Evolutionary conservation across 2,888 invertebrate genomes (phyloP).

Genomic region (Rhamnusium bicolor): DNA sequence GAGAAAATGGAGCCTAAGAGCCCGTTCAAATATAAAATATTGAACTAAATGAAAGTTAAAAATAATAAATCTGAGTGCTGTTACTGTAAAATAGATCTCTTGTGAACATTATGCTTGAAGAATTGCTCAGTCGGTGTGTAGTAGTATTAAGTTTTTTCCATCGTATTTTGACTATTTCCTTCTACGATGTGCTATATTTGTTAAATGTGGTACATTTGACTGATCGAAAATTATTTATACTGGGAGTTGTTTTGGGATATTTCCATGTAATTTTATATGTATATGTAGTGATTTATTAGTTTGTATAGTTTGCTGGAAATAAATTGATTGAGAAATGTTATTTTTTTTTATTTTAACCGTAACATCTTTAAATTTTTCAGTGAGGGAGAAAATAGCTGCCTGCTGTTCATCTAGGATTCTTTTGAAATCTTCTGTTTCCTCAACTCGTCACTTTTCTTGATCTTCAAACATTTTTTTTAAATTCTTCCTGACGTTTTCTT

Average conservation of each 20-base stretch:
- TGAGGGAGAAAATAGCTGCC: too few species aligned
- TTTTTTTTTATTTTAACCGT: too few species aligned
- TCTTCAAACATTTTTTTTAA: too few species aligned
- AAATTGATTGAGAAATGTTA: constrained; percentile 13
- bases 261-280: constrained; percentile 28
- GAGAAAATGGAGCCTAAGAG: too few species aligned
- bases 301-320: constrained; percentile 34
- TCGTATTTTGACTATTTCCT: constrained; percentile 4
- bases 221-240: constrained; percentile 29
- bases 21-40: too few species aligned
- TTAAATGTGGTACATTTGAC: constrained; percentile 24
- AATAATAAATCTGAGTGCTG: neutral
- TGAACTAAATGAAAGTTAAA: neutral
- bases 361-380: too few species aligned
- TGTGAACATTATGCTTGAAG: constrained; percentile 12
- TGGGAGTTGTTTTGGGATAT: constrained; percentile 10
- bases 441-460: too few species aligned
- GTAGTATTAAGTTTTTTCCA: neutral
- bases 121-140: constrained; percentile 29
- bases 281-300: constrained; percentile 22
- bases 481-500: too few species aligned
- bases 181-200: neutral
- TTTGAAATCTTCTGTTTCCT: too few species aligned
- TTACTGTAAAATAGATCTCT: constrained; percentile 19
- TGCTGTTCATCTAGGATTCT: too few species aligned